Conservation (phyloP, 92 coral and sea anemone species). For the Isaurus tuberculatus region DNA sequence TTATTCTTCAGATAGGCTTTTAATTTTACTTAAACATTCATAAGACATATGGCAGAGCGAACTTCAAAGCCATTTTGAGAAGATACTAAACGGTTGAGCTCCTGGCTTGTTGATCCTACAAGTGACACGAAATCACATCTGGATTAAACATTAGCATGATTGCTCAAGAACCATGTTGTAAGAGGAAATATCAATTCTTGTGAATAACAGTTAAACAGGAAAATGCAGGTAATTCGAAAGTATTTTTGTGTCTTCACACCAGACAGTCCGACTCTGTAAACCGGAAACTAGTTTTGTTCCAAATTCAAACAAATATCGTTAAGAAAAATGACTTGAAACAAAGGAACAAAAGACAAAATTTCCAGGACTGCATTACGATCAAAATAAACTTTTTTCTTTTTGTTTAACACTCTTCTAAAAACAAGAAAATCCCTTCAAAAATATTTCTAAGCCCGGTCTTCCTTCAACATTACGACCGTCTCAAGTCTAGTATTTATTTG, state of each 20-base stretch:
- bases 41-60: background rate
- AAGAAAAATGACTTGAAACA: background rate
- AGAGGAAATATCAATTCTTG: conserved; percentile 38
- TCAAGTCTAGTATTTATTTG: conserved; percentile 62
- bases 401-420: background rate
- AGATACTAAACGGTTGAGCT: background rate
- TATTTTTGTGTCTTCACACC: conserved; percentile 20
- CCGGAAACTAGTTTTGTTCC: conserved; percentile 31
- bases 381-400: background rate
- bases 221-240: conserved; percentile 3
- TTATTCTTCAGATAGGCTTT: background rate
- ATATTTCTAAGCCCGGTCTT: background rate
- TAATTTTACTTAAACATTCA: background rate
- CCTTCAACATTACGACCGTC: background rate
- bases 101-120: background rate
- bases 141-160: conserved; percentile 27
- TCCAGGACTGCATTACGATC: background rate
- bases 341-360: conserved; percentile 9
- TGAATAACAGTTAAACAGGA: conserved; percentile 41
- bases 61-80: background rate
- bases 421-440: background rate
- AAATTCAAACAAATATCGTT: background rate
- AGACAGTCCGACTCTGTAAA: conserved; percentile 44
- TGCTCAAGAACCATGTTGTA: conserved; percentile 28
- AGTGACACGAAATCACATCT: conserved; percentile 19